These are phyloP conservation scores for Shinisaurus crocodilurus DNA, from an alignment of 2,113 vertebrate genomes.

Conservation along the genomic window DNA sequence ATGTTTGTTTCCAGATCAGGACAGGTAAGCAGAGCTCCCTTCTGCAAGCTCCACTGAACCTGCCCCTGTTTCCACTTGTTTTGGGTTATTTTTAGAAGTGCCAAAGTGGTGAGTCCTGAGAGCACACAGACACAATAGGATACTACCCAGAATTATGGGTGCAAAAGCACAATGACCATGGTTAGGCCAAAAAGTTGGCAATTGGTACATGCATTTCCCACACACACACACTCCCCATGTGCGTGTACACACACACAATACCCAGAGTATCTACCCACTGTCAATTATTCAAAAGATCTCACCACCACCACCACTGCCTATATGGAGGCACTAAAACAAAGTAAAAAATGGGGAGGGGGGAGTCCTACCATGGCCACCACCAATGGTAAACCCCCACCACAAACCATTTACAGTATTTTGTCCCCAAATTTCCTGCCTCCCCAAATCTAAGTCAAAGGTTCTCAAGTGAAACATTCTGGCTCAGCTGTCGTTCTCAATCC, in stretches of 20 bases:
- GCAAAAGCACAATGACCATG: neutral
- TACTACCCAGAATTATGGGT: too few relatives aligned
- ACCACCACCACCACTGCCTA: neutral
- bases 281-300: neutral
- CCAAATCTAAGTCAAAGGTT: neutral
- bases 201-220: neutral
- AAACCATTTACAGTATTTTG: neutral
- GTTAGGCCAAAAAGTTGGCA: neutral
- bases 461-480: neutral
- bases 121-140: too few relatives aligned
- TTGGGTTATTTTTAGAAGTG: too few relatives aligned
- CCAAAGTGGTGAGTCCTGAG: too few relatives aligned
- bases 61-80: too few relatives aligned
- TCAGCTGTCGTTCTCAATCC: neutral
- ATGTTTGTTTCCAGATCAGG: too few relatives aligned
- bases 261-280: neutral
- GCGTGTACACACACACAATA: too few relatives aligned
- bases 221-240: too few relatives aligned
- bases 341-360: too few relatives aligned
- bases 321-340: neutral
- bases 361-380: too few relatives aligned
- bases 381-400: neutral
- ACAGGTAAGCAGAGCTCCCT: too few relatives aligned
- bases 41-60: too few relatives aligned
- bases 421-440: neutral